A percentile compares a stretch with the other conserved stretches of the same genome.
Conservation (phyloP, 2,888 invertebrate species). For the Drosophila falleni region DNA sequence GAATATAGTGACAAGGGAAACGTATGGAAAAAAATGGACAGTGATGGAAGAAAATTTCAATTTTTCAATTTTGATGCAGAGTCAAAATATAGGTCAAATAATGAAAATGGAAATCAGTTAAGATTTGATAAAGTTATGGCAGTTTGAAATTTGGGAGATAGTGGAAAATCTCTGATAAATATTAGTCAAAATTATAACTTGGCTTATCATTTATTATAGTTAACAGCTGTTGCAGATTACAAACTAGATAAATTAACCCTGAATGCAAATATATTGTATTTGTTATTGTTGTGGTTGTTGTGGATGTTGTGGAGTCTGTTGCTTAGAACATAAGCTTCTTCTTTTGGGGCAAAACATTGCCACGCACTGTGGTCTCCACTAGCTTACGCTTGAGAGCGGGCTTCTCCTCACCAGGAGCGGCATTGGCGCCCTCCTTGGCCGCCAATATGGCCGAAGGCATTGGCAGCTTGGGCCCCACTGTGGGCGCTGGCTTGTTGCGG, state of each 20-base stretch:
- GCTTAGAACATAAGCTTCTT: slow-evolving; percentile 87
- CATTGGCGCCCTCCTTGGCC: slow-evolving; percentile 67
- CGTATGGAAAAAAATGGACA: too few species aligned
- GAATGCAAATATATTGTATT: slow-evolving; percentile 8
- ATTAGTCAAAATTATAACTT: background rate
- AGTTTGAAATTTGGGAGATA: too few species aligned
- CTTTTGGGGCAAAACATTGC: slow-evolving; percentile 85
- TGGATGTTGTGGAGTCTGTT: too few species aligned
- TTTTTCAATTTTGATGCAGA: too few species aligned
- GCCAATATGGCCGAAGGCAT: slow-evolving; percentile 67
- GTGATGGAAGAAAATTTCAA: too few species aligned
- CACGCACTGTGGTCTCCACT: slow-evolving; percentile 88
- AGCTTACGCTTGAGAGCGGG: slow-evolving; percentile 89
- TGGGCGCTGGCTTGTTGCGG: slow-evolving; percentile 95
- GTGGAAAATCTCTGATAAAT: too few species aligned
- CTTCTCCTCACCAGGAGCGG: slow-evolving; percentile 84
- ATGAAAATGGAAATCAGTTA: too few species aligned
- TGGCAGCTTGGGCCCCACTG: slow-evolving; percentile 93
- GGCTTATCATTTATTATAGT: slow-evolving; percentile 25
- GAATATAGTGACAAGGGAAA: too few species aligned
- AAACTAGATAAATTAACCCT: slow-evolving; percentile 36
- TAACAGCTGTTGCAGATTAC: slow-evolving; percentile 21
- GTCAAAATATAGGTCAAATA: too few species aligned
- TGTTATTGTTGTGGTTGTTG: background rate
- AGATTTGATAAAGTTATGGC: too few species aligned